Conservation (phyloP, 2,888 invertebrate genomes). For the Cryptocephalus primarius region DNA sequence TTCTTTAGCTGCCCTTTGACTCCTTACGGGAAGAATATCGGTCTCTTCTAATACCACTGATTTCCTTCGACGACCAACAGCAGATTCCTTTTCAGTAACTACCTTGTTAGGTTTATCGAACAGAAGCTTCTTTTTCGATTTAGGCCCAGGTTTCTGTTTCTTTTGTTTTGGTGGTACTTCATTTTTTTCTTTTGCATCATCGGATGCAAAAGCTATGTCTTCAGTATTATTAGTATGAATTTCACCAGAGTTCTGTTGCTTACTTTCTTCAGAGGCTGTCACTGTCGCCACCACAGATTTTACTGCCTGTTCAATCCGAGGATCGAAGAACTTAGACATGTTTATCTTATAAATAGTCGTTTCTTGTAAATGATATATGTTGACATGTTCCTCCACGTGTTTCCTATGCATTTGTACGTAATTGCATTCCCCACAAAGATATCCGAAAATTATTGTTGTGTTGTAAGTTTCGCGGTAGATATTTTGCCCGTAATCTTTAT, state of each 20-base stretch:
- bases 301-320: conserved; percentile 1
- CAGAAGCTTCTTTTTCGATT: conserved; percentile 6
- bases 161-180: conserved; percentile 1
- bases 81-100: neutral
- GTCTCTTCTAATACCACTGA: neutral
- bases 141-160: conserved; percentile 9
- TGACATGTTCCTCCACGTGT: conserved; percentile 53
- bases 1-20: conserved; percentile 20
- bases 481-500: conserved; percentile 15
- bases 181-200: neutral
- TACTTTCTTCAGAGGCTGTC: neutral
- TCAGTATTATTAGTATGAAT: neutral
- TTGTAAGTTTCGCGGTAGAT: conserved; percentile 10
- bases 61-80: neutral
- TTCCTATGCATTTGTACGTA: conserved; percentile 55
- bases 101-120: neutral
- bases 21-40: conserved; percentile 16
- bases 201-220: neutral
- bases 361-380: conserved; percentile 42
- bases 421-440: conserved; percentile 61
- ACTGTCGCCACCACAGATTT: neutral
- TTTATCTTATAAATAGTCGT: conserved; percentile 35
- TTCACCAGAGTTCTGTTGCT: neutral
- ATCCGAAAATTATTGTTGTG: conserved; percentile 25
- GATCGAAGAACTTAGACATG: conserved; percentile 21